Evolutionary conservation across 2,797 vertebrate species (phyloP), one percentile per base, ranked within the genome.

Genomic region (Remorina albescens): DNA sequence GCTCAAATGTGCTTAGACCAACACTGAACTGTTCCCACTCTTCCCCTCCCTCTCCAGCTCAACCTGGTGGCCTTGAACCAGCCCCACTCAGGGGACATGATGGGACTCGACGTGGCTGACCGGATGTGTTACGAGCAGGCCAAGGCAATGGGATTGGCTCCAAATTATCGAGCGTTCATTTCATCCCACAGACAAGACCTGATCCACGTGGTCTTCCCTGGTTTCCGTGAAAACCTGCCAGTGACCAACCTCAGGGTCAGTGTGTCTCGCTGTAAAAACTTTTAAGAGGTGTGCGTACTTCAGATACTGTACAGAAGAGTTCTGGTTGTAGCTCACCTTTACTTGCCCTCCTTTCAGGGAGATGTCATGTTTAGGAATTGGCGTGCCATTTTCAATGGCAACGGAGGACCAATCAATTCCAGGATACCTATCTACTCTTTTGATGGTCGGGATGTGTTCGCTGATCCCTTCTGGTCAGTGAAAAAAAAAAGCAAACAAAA

Each of bases 341-440:
- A 0, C 44, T 1, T 80, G 1, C 82, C 13, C 64, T 41, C 42
- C n/a, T 21, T 56, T 1, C 47, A 99, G 98, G 98, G 96, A 60
- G 97, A 99, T 81, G 89, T 95, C 34, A 94, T 99, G 87, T 98
- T 98, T 86, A 90, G 84, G 76, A 98, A 95, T 83, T 99, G 97
- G 97, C 93, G 94, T 30, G 94, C 95, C 0, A 93, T 99, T 71
- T 99, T 99, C 91, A 95, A 77, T 18, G 96, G 96, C 11, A 86
- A 94, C 0, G 94, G 96, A 13, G 95, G 85, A 56, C 73, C 91
- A 54, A 53, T 98, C 91, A 92, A 94, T 15, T 25, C 84, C 58
- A 92, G 93, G 4, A 82, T 96, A 88, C 97, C 98, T 8, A 96
- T 99, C 88, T 99, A 97, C 79, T 98, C 98, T 39, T 99, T 99